Evolutionary conservation across 2,888 invertebrate genomes (phyloP).

Genomic region (Cotesia congregata): DNA sequence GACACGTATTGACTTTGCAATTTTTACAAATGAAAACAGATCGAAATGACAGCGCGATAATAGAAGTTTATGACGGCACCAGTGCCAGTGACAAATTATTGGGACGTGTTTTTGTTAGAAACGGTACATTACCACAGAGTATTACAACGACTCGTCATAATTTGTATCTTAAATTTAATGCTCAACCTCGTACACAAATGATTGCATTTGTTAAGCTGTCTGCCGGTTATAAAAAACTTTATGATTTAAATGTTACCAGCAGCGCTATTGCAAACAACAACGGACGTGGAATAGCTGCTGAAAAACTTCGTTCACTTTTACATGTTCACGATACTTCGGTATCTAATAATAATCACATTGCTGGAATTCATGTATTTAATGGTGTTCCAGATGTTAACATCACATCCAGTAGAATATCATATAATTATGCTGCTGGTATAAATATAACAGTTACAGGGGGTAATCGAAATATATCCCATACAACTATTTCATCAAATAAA

Average conservation of each 20-base stretch:
- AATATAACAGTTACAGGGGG: slow-evolving; percentile 97
- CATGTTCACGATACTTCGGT: slow-evolving; percentile 87
- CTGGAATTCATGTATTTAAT: slow-evolving; percentile 89
- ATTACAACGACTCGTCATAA: slow-evolving; percentile 85
- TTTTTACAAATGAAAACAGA: slow-evolving; percentile 86
- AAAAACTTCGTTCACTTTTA: slow-evolving; percentile 91
- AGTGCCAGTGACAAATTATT: slow-evolving; percentile 80
- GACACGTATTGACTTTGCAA: slow-evolving; percentile 87
- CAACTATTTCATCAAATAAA: slow-evolving; percentile 87
- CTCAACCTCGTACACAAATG: slow-evolving; percentile 80
- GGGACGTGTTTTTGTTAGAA: slow-evolving; percentile 81
- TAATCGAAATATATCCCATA: slow-evolving; percentile 89
- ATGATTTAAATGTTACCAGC: slow-evolving; percentile 89
- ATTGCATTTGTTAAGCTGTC: slow-evolving; percentile 84
- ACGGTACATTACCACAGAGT: slow-evolving; percentile 90
- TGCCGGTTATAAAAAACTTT: slow-evolving; percentile 81
- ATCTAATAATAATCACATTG: slow-evolving; percentile 89
- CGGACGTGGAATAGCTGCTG: slow-evolving; percentile 94
- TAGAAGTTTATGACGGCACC: slow-evolving; percentile 86
- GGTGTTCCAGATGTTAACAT: slow-evolving; percentile 96
- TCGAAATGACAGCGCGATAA: slow-evolving; percentile 80
- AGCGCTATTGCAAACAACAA: slow-evolving; percentile 90
- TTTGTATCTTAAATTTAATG: slow-evolving; percentile 84
- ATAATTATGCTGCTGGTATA: slow-evolving; percentile 94
- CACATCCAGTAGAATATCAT: slow-evolving; percentile 89